A percentile compares a stretch with the other conserved stretches of the same genome.
Evolutionary conservation across 2,888 invertebrate genomes (phyloP).

Genomic region (Euzetes globulus): DNA sequence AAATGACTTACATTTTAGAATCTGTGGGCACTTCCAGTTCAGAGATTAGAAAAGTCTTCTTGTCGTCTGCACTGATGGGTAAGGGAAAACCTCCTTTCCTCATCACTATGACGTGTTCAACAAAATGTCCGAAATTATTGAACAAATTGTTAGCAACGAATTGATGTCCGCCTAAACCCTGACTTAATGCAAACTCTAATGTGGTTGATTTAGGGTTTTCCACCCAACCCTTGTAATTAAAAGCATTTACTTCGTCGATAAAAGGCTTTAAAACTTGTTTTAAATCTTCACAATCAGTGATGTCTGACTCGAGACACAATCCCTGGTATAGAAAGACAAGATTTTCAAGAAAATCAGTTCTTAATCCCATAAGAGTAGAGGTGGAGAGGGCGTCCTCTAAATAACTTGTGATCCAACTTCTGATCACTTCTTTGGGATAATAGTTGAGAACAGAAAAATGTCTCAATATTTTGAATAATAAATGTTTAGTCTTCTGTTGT

Average conservation of each 20-base stretch:
- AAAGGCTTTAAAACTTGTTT: slow-evolving; percentile 8
- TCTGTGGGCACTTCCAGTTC: slow-evolving; percentile 49
- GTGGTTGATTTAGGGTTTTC: slow-evolving; percentile 45
- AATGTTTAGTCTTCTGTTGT: neutral
- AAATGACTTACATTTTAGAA: slow-evolving; percentile 49
- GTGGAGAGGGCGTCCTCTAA: neutral
- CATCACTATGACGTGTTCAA: slow-evolving; percentile 54
- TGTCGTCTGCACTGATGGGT: slow-evolving; percentile 45
- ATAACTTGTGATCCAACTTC: neutral
- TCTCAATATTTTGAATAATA: slow-evolving; percentile 11
- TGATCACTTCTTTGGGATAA: neutral
- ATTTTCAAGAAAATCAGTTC: neutral
- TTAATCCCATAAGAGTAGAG: neutral
- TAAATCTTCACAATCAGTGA: neutral
- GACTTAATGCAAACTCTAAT: slow-evolving; percentile 52
- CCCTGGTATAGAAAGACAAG: neutral
- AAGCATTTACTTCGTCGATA: neutral
- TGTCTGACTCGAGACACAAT: neutral
- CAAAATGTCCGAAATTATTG: slow-evolving; percentile 54
- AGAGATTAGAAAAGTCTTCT: slow-evolving; percentile 48
- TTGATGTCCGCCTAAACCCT: slow-evolving; percentile 55
- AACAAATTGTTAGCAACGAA: slow-evolving; percentile 54
- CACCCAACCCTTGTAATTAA: slow-evolving; percentile 39
- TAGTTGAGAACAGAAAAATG: neutral
- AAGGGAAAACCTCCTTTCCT: slow-evolving; percentile 54